Conservation (phyloP, 2,113 vertebrate genomes). For the Rostratula benghalensis region DNA sequence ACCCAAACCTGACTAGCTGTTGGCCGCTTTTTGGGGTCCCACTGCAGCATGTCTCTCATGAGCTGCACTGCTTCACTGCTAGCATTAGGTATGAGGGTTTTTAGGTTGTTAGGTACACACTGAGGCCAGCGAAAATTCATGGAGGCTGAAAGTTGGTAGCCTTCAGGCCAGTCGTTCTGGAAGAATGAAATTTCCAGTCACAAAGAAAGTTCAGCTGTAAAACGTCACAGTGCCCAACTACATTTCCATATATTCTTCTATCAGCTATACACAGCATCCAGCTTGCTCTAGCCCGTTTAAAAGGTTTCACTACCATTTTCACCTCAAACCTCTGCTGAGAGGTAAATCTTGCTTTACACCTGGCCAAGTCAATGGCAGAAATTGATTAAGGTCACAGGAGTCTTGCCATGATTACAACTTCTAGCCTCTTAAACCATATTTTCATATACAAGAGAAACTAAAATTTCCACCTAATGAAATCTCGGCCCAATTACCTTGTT, state of each 20-base stretch:
- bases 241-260: background rate
- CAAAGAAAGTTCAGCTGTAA: background rate
- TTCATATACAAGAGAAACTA: background rate
- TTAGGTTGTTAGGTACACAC: slow-evolving; percentile 81
- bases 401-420: background rate
- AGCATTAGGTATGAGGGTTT: slow-evolving; percentile 82
- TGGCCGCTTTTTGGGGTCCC: slow-evolving; percentile 84
- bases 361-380: background rate
- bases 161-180: slow-evolving; percentile 84
- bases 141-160: slow-evolving; percentile 79
- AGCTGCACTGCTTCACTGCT: slow-evolving; percentile 81
- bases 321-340: background rate
- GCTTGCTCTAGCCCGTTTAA: background rate
- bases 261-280: background rate
- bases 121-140: slow-evolving; percentile 86
- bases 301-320: background rate
- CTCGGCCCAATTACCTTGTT: background rate
- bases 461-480: background rate
- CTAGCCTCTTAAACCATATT: background rate
- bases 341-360: background rate
- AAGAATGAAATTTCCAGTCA: slow-evolving; percentile 35
- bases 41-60: slow-evolving; percentile 85
- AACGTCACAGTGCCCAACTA: background rate
- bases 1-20: slow-evolving; percentile 81
- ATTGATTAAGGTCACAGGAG: background rate